Percentiles rank a stretch among this genome's conserved stretches.
Evolutionary conservation across 2,888 invertebrate genomes (phyloP).

Genomic region (Pachycephus smyrnensis): DNA sequence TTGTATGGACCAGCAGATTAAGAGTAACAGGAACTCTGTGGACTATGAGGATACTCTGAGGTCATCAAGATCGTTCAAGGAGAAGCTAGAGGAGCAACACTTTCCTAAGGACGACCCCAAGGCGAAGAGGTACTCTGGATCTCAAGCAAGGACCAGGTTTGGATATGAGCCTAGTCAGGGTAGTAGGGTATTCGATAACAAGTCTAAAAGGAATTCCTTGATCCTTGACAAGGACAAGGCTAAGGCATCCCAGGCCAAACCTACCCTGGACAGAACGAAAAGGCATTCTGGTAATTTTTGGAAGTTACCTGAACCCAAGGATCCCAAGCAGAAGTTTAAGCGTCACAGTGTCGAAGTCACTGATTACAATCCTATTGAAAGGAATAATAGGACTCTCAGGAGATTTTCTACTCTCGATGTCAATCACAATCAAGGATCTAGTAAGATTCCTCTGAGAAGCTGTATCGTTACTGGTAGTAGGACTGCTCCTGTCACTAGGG

Average conservation of each 20-base stretch:
- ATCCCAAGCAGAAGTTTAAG: constrained; percentile 51
- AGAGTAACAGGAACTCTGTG: constrained; percentile 40
- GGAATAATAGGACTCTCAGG: constrained; percentile 32
- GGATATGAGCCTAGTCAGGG: constrained; percentile 27
- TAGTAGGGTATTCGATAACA: constrained; percentile 39
- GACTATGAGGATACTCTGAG: constrained; percentile 52
- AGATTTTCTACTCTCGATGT: constrained; percentile 55
- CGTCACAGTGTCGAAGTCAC: constrained; percentile 58
- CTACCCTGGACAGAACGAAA: constrained; percentile 49
- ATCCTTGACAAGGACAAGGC: constrained; percentile 49
- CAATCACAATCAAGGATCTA: constrained; percentile 63
- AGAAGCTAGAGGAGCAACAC: constrained; percentile 13
- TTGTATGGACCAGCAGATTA: constrained; percentile 34
- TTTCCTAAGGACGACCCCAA: constrained; percentile 30
- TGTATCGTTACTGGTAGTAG: constrained; percentile 53
- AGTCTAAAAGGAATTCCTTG: constrained; percentile 45
- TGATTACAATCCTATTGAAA: constrained; percentile 45
- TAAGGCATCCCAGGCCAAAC: constrained; percentile 38
- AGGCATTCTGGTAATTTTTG: constrained; percentile 56
- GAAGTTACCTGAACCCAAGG: constrained; percentile 49
- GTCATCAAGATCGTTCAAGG: constrained; percentile 23
- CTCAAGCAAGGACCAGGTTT: constrained; percentile 32
- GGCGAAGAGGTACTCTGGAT: constrained; percentile 39
- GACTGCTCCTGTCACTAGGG: constrained; percentile 61
- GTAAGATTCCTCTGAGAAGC: constrained; percentile 60